Evolutionary conservation across 2,888 invertebrate genomes (phyloP), one percentile per base, ranked within the genome.

Genomic region (Sialis lutaria): DNA sequence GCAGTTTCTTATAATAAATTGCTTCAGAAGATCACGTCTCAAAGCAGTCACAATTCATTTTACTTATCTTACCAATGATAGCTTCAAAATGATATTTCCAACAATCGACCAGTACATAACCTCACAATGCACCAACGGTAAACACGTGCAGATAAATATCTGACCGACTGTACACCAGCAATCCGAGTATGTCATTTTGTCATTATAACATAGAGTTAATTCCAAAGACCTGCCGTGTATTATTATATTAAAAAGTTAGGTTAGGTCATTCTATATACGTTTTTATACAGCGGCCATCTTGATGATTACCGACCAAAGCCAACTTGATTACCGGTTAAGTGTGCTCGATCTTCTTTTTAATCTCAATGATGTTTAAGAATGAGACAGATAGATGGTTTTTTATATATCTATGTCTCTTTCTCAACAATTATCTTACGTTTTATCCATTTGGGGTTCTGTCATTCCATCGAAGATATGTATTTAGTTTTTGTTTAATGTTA

Each of bases 111-210:
- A 58, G 45, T 32, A 33, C 12, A 10, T 30, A 22, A 42, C 42
- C 13, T 10, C 6, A 40, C 12, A 30, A 31, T 37, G 31, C 35
- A 7, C 8, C 12, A 5, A 39, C 32, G 33, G 10, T 5, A 30
- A 45, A 9, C 33, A 42, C 40, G 10, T 40, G 30, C 44, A 37
- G 46, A 34, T 31, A 41, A 6, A 13, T 9, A 37, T 40, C 12
- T 59, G 59, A 57, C 35, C 57, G 44, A 49, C 53, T 61, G 58
- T 55, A 56, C 59, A 59, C 63, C 57, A 60, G 56, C 56, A 55
- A 60, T 54, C 55, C 58, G 57, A 61, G 58, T 61, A 63, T 60
- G 63, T 65, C 62, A 65, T 65, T 65, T 65, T 61, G 64, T 65
- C 63, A 65, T 65, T 65, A 65, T 63, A 57, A 59, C 22, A 53